phyloP scores from a whole-genome alignment of 2,113 vertebrate species.

The Poecilia latipinna region DNA sequence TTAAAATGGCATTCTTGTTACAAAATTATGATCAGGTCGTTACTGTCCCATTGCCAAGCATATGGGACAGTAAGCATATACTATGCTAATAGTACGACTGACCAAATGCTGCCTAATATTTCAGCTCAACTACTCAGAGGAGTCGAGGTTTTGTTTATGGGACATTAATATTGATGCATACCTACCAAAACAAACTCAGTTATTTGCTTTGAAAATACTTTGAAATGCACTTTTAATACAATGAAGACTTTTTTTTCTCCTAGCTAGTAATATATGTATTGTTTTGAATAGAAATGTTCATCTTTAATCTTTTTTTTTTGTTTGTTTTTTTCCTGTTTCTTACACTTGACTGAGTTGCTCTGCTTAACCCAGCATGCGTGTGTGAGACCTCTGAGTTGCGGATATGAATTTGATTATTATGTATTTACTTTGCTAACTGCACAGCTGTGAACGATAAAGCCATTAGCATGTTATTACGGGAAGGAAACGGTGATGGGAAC shows the following conservation, averaged over 20 bases:
- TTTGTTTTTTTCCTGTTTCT: neutral
- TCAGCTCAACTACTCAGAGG: too few species aligned
- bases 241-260: neutral
- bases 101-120: too few species aligned
- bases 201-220: too few species aligned
- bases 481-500: slow-evolving; percentile 35
- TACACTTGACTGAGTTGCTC: neutral
- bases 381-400: neutral
- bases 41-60: too few species aligned
- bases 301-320: neutral
- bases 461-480: slow-evolving; percentile 56
- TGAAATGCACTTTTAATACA: neutral
- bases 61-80: too few species aligned
- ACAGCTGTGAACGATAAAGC: slow-evolving; percentile 31
- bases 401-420: slow-evolving; percentile 10
- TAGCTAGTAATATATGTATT: neutral
- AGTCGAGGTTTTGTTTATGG: neutral
- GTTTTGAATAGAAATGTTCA: too few species aligned
- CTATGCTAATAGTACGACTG: too few species aligned
- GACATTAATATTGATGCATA: neutral
- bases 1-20: too few species aligned
- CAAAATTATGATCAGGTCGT: too few species aligned
- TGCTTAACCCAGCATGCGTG: neutral
- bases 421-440: slow-evolving; percentile 13
- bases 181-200: neutral